Evolutionary conservation across 2,113 vertebrate genomes (phyloP).

Genomic region (Lathamus discolor): DNA sequence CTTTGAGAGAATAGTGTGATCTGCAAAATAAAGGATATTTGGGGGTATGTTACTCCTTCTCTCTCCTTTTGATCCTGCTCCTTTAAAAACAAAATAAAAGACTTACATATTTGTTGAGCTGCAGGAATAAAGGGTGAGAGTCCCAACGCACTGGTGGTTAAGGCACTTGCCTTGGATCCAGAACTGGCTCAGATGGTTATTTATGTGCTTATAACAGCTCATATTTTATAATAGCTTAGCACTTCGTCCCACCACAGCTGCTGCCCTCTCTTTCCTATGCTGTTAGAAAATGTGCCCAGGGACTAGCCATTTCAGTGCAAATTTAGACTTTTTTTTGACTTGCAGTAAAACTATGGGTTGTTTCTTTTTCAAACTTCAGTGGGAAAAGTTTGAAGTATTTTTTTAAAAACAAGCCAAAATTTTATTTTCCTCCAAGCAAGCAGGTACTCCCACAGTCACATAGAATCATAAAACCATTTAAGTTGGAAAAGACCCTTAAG

Average conservation of each 20-base stretch:
- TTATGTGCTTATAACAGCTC: background rate
- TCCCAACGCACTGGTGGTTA: accelerated
- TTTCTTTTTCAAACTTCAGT: background rate
- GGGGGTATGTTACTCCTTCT: background rate
- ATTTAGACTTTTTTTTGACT: background rate
- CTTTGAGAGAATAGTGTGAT: background rate
- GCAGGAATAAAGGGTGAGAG: background rate
- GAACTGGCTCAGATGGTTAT: background rate
- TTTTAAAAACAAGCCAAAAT: background rate
- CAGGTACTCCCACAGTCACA: accelerated
- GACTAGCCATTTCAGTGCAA: background rate
- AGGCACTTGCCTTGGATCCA: background rate
- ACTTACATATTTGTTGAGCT: background rate
- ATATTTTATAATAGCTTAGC: background rate
- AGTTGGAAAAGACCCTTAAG: background rate
- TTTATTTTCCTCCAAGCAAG: background rate
- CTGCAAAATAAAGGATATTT: background rate
- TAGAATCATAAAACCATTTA: background rate
- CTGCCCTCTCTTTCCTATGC: background rate
- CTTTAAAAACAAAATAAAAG: background rate
- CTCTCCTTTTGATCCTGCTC: background rate
- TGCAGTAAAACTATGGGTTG: background rate
- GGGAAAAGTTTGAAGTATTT: background rate
- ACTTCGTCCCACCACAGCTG: background rate
- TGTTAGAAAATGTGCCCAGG: background rate